Evolutionary conservation across 2,113 vertebrate genomes (phyloP).

Genomic region (Potamarius usumacintae): DNA sequence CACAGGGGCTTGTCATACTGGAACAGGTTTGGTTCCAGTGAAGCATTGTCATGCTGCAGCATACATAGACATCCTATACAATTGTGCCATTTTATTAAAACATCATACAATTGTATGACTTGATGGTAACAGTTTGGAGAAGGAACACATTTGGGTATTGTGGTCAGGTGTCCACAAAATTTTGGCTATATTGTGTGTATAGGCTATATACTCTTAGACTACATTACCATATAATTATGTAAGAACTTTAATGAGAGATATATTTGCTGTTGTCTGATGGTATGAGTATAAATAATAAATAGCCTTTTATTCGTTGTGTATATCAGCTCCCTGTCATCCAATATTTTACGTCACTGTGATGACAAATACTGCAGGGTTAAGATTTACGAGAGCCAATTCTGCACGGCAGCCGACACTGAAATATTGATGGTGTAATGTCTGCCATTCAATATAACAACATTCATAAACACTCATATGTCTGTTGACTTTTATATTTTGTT

Average conservation of each 20-base stretch:
- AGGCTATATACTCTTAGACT: neutral
- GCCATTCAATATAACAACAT: slow-evolving; percentile 1
- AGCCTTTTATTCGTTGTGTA: neutral
- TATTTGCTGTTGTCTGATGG: neutral
- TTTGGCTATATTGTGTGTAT: neutral
- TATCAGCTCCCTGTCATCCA: neutral
- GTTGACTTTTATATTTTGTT: slow-evolving; percentile 10
- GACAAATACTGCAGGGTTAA: neutral
- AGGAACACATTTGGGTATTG: neutral
- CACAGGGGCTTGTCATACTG: neutral
- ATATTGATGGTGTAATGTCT: neutral
- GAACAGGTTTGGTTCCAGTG: neutral
- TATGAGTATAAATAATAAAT: neutral
- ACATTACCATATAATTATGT: neutral
- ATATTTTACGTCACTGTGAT: neutral
- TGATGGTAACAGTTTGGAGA: neutral
- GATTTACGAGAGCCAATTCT: neutral
- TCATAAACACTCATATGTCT: slow-evolving; percentile 18
- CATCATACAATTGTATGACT: neutral
- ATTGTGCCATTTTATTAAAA: no score
- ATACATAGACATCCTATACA: neutral
- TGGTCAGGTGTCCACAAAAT: neutral
- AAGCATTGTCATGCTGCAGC: neutral
- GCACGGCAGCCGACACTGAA: neutral
- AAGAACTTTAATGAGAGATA: neutral